A percentile compares a stretch with the other conserved stretches of the same genome.
Conservation (phyloP, 2,113 vertebrate genomes). For the Barnardius zonarius region DNA sequence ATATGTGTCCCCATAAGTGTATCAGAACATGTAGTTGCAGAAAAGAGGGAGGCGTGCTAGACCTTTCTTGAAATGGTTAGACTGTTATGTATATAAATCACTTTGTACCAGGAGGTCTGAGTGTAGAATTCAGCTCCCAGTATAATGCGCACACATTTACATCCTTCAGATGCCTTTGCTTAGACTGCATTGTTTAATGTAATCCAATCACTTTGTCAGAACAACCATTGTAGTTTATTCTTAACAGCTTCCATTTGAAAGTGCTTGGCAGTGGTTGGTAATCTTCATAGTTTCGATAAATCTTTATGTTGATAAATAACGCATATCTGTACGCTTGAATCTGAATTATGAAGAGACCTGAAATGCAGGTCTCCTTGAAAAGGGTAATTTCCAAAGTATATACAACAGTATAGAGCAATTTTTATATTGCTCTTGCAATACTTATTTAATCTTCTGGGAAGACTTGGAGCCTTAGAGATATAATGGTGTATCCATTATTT, state of each 20-base stretch:
- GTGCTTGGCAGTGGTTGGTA: not conserved
- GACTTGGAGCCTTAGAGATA: not conserved
- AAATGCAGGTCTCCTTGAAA: not conserved
- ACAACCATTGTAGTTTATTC: not conserved
- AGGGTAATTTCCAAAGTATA: not conserved
- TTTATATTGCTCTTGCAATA: not conserved
- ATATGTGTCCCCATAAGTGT: not conserved
- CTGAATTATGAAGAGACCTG: not conserved
- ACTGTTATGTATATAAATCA: not conserved
- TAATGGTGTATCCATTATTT: not conserved
- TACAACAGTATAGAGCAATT: not conserved
- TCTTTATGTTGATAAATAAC: not conserved
- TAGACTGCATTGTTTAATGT: not conserved
- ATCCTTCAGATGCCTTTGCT: not conserved
- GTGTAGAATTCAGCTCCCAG: not conserved
- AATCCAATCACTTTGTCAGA: not conserved
- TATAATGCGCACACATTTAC: not conserved
- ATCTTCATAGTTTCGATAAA: not conserved
- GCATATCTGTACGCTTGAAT: accelerated
- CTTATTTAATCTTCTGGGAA: not conserved
- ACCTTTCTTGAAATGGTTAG: not conserved
- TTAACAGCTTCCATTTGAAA: not conserved
- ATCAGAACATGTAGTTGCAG: not conserved
- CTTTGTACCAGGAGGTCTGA: not conserved
- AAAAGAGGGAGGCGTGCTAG: not conserved